phyloP scores from a whole-genome alignment of 2,113 vertebrate genomes.

The Vulpes lagopus region DNA sequence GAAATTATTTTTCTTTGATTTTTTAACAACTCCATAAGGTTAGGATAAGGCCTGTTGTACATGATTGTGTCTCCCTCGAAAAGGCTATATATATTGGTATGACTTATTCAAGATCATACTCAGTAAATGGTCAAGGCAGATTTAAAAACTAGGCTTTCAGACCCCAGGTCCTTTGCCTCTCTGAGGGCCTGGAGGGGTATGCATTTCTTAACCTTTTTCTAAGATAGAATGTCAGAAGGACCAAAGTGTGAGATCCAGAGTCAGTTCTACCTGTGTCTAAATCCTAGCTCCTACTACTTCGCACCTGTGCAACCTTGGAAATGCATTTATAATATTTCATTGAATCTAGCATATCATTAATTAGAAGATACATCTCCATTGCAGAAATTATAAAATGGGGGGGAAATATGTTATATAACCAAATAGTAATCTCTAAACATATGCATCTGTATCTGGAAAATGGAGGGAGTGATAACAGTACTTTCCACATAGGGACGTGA shows the following conservation, averaged over 20 bases:
- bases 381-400: not conserved
- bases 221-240: not conserved
- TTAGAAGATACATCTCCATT: not conserved
- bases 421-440: not conserved
- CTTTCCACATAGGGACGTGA: not conserved
- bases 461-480: not conserved
- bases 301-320: not conserved
- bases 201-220: not conserved
- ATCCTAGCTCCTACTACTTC: not conserved
- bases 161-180: not conserved
- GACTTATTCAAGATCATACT: slow-evolving; percentile 8
- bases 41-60: not conserved
- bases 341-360: not conserved
- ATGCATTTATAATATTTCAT: not conserved
- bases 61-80: not conserved
- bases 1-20: not conserved
- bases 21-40: not conserved
- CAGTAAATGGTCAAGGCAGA: not conserved
- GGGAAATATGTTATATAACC: not conserved
- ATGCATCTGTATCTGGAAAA: not conserved
- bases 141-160: not conserved
- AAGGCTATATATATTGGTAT: not conserved
- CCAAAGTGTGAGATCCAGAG: not conserved
- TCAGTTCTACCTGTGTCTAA: not conserved
- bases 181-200: not conserved